Conservation (phyloP, 2,797 vertebrate genomes). For the Echiichthys vipera region DNA sequence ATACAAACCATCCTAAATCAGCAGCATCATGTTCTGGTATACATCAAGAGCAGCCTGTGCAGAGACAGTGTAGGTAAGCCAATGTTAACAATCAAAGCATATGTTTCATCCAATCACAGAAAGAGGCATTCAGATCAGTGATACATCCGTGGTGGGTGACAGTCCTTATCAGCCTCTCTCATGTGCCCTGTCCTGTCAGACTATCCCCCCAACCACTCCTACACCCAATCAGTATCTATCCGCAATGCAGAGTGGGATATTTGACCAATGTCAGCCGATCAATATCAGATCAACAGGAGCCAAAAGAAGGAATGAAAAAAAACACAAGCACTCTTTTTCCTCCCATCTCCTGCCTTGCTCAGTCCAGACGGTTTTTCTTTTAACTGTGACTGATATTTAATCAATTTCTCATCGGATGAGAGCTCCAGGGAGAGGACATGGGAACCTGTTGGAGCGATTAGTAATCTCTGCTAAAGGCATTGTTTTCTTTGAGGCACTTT, state of each 20-base stretch:
- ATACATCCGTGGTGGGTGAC: constrained; percentile 36
- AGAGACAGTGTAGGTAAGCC: constrained; percentile 2
- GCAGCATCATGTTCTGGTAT: constrained; percentile 1
- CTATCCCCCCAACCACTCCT: not conserved
- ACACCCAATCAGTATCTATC: constrained; percentile 46
- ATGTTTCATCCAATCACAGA: constrained; percentile 54
- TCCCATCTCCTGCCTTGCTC: constrained; percentile 36
- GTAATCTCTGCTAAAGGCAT: constrained; percentile 26
- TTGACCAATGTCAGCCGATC: constrained; percentile 74
- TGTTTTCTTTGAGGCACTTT: constrained; percentile 15
- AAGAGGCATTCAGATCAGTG: constrained; percentile 61
- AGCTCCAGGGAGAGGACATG: constrained; percentile 42
- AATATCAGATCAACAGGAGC: constrained; percentile 74
- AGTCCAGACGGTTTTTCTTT: constrained; percentile 54
- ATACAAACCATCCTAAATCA: constrained; percentile 9
- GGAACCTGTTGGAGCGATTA: constrained; percentile 56
- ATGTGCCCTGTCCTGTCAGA: constrained; percentile 44
- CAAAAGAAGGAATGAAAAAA: constrained; percentile 49
- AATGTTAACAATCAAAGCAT: constrained; percentile 37
- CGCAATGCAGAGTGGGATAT: constrained; percentile 73
- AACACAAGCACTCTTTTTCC: constrained; percentile 11
- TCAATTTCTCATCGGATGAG: constrained; percentile 73
- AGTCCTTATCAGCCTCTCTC: constrained; percentile 57
- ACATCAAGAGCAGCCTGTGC: constrained; percentile 13
- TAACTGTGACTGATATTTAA: constrained; percentile 74